Percentiles rank a stretch among this genome's conserved stretches.
Conservation (phyloP, 2,797 vertebrate species). For the Mareca strepera region DNA sequence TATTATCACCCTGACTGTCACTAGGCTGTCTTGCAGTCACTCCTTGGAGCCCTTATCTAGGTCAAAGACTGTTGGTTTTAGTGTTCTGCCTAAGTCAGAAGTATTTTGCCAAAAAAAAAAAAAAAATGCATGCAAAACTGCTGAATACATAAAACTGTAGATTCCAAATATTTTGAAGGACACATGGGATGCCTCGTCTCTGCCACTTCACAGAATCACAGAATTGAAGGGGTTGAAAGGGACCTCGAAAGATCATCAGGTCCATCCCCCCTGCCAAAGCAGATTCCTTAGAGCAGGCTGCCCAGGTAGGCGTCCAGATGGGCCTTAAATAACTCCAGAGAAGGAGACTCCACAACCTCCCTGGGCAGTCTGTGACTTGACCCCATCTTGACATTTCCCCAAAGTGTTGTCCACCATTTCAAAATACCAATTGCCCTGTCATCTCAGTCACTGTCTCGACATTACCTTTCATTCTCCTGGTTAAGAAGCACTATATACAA, state of each 20-base stretch:
- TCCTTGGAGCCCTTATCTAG: not conserved
- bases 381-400: not conserved
- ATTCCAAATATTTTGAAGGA: conserved; percentile 46
- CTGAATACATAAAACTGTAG: not conserved
- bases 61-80: conserved; percentile 38
- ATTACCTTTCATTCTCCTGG: not conserved
- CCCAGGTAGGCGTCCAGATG: no score
- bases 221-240: no score
- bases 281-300: no score
- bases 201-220: not conserved
- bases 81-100: not conserved
- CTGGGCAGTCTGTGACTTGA: not conserved
- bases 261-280: no score
- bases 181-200: not conserved
- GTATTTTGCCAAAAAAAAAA: not conserved
- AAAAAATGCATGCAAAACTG: conserved; percentile 22
- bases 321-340: no score
- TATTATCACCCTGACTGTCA: not conserved
- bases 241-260: no score
- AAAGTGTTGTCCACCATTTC: not conserved
- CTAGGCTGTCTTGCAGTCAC: not conserved
- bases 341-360: no score
- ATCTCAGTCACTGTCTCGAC: not conserved
- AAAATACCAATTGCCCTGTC: not conserved
- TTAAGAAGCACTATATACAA: not conserved